phyloP scores from a whole-genome alignment of 2,113 vertebrate species.

The Micronisus gabar region DNA sequence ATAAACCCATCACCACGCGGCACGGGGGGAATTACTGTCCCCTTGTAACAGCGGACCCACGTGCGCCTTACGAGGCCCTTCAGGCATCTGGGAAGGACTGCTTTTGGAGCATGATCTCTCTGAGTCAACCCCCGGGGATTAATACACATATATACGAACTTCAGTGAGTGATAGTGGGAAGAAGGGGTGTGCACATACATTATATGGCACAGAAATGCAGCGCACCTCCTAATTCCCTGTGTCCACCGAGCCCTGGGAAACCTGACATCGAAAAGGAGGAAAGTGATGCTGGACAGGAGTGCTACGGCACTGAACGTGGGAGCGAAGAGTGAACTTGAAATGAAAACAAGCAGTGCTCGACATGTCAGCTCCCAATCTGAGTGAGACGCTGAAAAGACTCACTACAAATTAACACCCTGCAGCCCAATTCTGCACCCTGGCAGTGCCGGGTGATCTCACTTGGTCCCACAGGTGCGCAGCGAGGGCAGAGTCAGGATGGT shows the following conservation, averaged over 20 bases:
- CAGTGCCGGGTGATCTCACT: neutral
- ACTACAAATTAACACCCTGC: neutral
- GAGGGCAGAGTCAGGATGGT: neutral
- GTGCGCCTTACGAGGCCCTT: neutral
- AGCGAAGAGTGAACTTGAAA: neutral
- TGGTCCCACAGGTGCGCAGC: rapidly evolving
- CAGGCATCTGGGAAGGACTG: no score
- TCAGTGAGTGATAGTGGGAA: neutral
- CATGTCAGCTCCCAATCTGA: neutral
- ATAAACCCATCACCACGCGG: rapidly evolving
- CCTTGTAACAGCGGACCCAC: neutral
- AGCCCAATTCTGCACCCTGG: neutral
- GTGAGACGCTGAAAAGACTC: neutral
- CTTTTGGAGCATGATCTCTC: neutral
- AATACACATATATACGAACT: rapidly evolving
- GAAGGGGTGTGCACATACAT: neutral
- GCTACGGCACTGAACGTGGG: rapidly evolving
- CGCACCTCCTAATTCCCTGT: neutral
- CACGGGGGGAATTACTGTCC: neutral
- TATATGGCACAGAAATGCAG: rapidly evolving
- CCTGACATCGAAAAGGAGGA: neutral
- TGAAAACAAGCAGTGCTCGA: neutral
- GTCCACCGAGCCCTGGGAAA: neutral
- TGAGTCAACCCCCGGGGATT: neutral
- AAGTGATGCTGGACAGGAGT: rapidly evolving